Percentiles rank a stretch among this genome's conserved stretches.
Conservation (phyloP, 2,888 invertebrate species). For the Melanchra persicariae region DNA sequence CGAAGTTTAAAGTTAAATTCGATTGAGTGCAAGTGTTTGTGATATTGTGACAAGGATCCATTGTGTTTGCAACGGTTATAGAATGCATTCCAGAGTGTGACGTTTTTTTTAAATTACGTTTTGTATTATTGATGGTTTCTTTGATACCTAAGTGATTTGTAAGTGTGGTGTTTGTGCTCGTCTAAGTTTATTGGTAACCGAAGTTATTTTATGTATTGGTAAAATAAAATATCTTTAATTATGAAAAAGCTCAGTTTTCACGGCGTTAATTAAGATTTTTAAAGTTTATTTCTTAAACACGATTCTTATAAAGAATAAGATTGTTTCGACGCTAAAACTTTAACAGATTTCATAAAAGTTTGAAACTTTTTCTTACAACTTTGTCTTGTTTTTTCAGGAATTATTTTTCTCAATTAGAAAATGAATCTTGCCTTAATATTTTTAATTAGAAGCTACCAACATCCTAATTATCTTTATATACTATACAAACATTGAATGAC, state of each 20-base stretch:
- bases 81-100: conserved; percentile 70
- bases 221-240: background rate
- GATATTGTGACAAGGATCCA: conserved; percentile 65
- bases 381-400: background rate
- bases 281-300: background rate
- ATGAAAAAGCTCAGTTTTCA: conserved; percentile 50
- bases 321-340: conserved; percentile 3
- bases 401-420: background rate
- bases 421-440: background rate
- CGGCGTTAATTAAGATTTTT: background rate
- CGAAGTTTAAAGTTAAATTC: conserved; percentile 63
- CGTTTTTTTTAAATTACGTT: conserved; percentile 52
- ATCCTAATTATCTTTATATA: background rate
- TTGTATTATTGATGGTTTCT: conserved; percentile 72
- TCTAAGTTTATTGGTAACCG: conserved; percentile 39
- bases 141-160: conserved; percentile 57
- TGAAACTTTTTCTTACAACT: background rate
- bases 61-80: conserved; percentile 44
- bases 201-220: background rate
- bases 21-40: conserved; percentile 58
- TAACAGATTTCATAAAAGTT: conserved; percentile 9
- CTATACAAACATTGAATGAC: background rate
- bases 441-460: background rate
- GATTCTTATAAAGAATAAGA: background rate
- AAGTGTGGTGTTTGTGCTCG: conserved; percentile 21